These are phyloP conservation scores for Tethya wilhelma DNA, from an alignment of 37 sponge, comb jelly and placozoan species.

Conservation along the genomic window DNA sequence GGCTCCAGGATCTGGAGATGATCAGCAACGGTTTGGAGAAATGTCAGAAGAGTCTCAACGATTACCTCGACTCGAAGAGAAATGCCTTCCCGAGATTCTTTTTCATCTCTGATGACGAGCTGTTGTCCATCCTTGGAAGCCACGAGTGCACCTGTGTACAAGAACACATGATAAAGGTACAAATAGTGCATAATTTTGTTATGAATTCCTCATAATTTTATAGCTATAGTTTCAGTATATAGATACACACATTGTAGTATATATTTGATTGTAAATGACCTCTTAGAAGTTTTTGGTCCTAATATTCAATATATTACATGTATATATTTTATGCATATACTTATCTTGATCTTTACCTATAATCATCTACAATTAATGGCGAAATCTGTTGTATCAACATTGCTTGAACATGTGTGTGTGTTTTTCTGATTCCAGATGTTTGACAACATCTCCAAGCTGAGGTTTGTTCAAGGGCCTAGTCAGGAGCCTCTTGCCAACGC, in stretches of 20 bases:
- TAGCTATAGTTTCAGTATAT: no score
- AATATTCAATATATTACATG: no score
- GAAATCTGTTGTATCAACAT: no score
- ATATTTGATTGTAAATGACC: not conserved
- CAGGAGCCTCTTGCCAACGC: slow-evolving; percentile 86
- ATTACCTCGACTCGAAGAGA: slow-evolving; percentile 99
- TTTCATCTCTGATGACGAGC: slow-evolving; percentile 99
- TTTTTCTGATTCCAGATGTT: slow-evolving; percentile 79
- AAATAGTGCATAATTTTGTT: no score
- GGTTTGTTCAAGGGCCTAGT: slow-evolving; percentile 72
- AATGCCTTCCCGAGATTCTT: slow-evolving; percentile 99
- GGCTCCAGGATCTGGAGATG: slow-evolving; percentile 92
- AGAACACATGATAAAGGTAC: slow-evolving; percentile 99
- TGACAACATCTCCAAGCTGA: slow-evolving; percentile 96
- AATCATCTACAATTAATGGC: no score
- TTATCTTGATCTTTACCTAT: no score
- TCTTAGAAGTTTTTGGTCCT: not conserved
- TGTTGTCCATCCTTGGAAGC: slow-evolving; percentile 96
- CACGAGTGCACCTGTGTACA: slow-evolving; percentile 98
- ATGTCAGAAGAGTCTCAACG: slow-evolving; percentile 99
- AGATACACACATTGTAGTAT: no score
- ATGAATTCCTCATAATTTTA: no score
- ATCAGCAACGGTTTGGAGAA: slow-evolving; percentile 87
- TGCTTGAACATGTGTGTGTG: no score
- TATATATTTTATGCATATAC: no score